These are phyloP conservation scores for Sminthopsis crassicaudata DNA, from an alignment of 2,113 vertebrate genomes.

Conservation along the genomic window DNA sequence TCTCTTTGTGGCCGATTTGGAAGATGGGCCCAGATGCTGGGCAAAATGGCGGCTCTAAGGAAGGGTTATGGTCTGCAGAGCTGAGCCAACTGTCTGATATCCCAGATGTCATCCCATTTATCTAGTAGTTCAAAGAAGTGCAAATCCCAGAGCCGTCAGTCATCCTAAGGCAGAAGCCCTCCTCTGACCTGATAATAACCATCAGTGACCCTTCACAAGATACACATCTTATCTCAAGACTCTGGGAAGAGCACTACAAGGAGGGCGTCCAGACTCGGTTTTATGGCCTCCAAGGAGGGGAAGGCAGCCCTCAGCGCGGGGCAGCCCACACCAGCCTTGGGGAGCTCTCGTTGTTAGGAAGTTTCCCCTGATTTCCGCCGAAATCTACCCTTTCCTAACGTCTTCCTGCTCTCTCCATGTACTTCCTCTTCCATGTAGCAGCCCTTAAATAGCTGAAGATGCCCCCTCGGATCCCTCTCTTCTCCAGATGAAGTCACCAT, in stretches of 20 bases:
- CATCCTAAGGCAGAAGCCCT: background rate
- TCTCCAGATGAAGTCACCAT: background rate
- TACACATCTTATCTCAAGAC: background rate
- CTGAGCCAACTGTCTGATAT: background rate
- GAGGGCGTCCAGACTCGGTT: background rate
- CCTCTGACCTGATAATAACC: background rate
- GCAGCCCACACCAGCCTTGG: background rate
- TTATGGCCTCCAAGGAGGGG: background rate
- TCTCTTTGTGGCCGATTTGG: background rate
- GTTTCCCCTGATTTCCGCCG: background rate
- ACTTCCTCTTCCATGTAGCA: background rate
- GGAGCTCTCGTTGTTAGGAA: background rate
- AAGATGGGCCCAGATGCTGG: background rate
- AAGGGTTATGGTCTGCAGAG: background rate
- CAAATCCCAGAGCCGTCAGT: background rate
- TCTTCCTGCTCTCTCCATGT: background rate
- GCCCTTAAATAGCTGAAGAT: background rate
- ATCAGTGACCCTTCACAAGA: background rate
- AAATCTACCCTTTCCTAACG: background rate
- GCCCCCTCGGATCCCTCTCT: background rate
- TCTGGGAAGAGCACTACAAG: background rate
- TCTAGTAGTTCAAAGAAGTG: background rate
- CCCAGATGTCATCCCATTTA: background rate
- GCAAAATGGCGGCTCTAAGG: background rate
- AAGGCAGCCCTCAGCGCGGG: no score